These are phyloP conservation scores for Tetropium fuscum DNA, from an alignment of 2,888 invertebrate genomes.

Conservation along the genomic window DNA sequence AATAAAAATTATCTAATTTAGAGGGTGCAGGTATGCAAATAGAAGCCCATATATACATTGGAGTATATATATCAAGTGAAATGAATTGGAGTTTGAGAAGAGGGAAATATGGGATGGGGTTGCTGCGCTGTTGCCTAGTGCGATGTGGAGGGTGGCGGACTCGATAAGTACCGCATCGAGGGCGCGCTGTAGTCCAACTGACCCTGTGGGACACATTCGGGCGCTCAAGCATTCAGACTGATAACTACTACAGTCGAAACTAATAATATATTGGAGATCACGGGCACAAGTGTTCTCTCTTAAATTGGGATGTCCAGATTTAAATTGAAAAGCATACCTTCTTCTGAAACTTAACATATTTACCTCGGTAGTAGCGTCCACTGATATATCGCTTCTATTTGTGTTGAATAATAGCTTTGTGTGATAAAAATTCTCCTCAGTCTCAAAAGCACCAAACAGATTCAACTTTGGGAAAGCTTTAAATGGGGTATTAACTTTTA, in stretches of 20 bases:
- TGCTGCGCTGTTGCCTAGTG: not conserved
- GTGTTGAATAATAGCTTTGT: constrained; percentile 68
- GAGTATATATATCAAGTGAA: constrained; percentile 34
- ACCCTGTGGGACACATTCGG: constrained; percentile 50
- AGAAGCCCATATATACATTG: constrained; percentile 56
- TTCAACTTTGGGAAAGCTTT: constrained; percentile 67
- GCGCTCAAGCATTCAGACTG: constrained; percentile 45
- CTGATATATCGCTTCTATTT: constrained; percentile 66
- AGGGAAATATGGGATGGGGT: not conserved
- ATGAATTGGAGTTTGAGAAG: constrained; percentile 24
- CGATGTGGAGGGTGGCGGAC: constrained; percentile 9
- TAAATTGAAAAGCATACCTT: constrained; percentile 49
- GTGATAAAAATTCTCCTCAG: constrained; percentile 66
- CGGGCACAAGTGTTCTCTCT: constrained; percentile 39
- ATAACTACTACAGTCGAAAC: constrained; percentile 49
- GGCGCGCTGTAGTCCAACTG: constrained; percentile 47
- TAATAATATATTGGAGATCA: constrained; percentile 48
- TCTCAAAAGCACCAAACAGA: constrained; percentile 56
- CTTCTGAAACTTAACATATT: constrained; percentile 47
- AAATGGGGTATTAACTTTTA: constrained; percentile 70
- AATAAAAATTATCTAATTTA: constrained; percentile 5
- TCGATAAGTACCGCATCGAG: constrained; percentile 48
- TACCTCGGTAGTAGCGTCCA: constrained; percentile 71
- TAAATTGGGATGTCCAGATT: constrained; percentile 48
- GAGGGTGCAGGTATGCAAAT: constrained; percentile 53